These are phyloP conservation scores for Bubo blakistoni DNA, from an alignment of 2,113 vertebrate genomes.

Conservation along the genomic window DNA sequence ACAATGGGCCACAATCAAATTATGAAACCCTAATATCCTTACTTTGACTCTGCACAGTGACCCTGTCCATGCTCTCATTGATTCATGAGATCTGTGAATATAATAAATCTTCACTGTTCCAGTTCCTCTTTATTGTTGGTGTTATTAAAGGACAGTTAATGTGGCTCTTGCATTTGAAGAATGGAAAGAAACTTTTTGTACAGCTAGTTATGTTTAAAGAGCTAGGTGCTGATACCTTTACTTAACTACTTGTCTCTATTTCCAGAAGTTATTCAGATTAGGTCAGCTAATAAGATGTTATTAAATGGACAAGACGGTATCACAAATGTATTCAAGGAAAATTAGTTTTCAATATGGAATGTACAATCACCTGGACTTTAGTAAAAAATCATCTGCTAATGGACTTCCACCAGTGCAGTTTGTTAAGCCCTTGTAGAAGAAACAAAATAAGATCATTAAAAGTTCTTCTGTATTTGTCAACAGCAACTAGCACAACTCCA, in stretches of 20 bases:
- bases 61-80: not conserved
- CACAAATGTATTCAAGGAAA: not conserved
- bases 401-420: not conserved
- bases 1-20: not conserved
- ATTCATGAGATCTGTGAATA: slow-evolving; percentile 16
- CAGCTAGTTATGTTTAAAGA: not conserved
- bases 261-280: not conserved
- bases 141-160: not conserved
- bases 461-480: not conserved
- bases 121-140: slow-evolving; percentile 4
- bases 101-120: slow-evolving; percentile 1
- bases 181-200: not conserved
- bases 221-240: not conserved
- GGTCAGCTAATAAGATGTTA: not conserved
- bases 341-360: not conserved
- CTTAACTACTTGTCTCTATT: not conserved
- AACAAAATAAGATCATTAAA: not conserved
- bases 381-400: not conserved
- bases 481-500: not conserved
- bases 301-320: not conserved
- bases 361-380: not conserved
- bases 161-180: not conserved
- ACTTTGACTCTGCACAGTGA: not conserved
- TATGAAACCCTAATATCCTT: slow-evolving; percentile 2
- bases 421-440: not conserved